Base-by-base conservation (phyloP, 2,888 invertebrate genomes). In the Busseola fusca region DNA sequence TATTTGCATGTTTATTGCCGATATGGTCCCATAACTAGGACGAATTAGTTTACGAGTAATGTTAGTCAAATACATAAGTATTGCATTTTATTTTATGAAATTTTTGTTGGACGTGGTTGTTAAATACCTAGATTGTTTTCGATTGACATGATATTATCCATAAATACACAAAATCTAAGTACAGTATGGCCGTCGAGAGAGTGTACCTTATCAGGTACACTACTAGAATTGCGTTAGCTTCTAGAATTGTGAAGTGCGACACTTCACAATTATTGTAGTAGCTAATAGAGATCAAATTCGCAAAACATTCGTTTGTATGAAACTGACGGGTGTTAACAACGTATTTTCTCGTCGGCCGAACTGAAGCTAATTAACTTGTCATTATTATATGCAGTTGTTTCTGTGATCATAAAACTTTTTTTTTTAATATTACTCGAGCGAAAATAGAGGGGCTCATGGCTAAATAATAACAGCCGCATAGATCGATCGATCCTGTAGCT, bases 1-100 rank as follows among this genome's bases (percentile, higher is more conserved):
- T 88, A 92, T 92, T 91, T 91, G 88, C 90, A 91, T 92, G 90
- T 91, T 92, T 92, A 92, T 91, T 91, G 87, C 89, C 80, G 81
- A 88, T 88, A 86, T 84, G 87, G 87, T 89, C 87, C 87, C 85
- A 69, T 89, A 89, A 90, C 87, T 86, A 86, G 88, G 88, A 90
- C 88, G 84, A 87, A 90, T 73, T 75, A 60, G 52, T 60, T 25
- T 40, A 4, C 14, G 57, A 70, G 34, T 50, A 60, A 65, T 72
- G 45, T 59, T 64, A 34, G 21, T 5, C 14, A n/a, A 18, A n/a
- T n/a, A n/a, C n/a, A 40, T 52, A 50, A 68, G 37, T 37, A 21
- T n/a, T 7, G 40, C 0, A 52, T 69, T 69, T 69, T 18, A 0
- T 30, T n/a, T 40, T 30, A 40, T 40, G 3, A 5, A 40, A 4